A percentile compares a stretch with the other conserved stretches of the same genome.
Conservation (phyloP, 2,888 invertebrate genomes). For the Acleris cristana region DNA sequence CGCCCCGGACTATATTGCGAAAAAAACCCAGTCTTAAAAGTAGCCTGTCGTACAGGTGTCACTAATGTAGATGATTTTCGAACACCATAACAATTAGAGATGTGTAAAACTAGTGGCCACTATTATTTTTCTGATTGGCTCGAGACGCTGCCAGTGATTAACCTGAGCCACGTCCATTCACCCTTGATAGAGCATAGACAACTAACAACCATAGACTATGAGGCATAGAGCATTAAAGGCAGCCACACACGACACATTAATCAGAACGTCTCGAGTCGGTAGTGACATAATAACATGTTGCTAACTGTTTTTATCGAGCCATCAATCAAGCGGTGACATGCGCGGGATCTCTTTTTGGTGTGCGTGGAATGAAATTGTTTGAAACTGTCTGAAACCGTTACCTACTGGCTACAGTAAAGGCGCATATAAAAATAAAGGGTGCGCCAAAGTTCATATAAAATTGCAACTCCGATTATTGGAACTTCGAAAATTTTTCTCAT, state of each 20-base stretch:
- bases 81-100: not conserved
- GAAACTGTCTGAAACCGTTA: constrained; percentile 4
- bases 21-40: no score
- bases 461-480: no score
- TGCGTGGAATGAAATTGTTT: constrained; percentile 20
- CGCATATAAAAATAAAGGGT: not conserved
- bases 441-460: no score
- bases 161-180: constrained; percentile 7
- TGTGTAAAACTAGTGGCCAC: constrained; percentile 9
- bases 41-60: not conserved
- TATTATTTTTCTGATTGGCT: not conserved
- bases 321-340: constrained; percentile 69
- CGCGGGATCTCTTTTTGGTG: constrained; percentile 64
- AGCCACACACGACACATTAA: constrained; percentile 66
- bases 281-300: constrained; percentile 77
- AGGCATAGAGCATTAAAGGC: constrained; percentile 53
- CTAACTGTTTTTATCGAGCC: constrained; percentile 70
- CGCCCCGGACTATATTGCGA: not conserved
- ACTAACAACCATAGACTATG: constrained; percentile 60
- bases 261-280: constrained; percentile 63
- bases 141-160: constrained; percentile 10
- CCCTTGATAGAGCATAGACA: constrained; percentile 31
- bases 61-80: not conserved
- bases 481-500: no score
- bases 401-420: not conserved